Evolutionary conservation across 2,888 invertebrate genomes (phyloP), one percentile per base, ranked within the genome.

Genomic region (Dicyrtoma fusca): DNA sequence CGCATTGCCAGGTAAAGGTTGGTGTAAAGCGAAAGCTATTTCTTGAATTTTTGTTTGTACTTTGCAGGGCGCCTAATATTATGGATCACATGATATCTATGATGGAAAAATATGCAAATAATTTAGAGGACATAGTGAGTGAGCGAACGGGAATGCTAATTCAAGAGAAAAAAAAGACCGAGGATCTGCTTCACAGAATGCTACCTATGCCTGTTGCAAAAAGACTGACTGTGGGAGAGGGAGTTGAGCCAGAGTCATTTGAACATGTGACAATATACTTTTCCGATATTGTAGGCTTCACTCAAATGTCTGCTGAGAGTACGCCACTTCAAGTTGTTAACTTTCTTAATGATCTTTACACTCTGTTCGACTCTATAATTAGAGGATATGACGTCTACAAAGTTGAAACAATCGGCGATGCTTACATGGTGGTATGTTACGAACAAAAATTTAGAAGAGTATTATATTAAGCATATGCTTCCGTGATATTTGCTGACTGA

Each of bases 61-160:
- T 83, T 45, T 63, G 63, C 82, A 92, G 92, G 83, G 91, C 89
- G 82, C 89, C 91, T 81, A 95, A 95, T 83, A 94, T 95, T 81
- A 93, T 95, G 93, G 95, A 96, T 84, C 94, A 95, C 87, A 95
- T 96, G 94, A 94, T 96, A 91, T 91, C 92, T 81, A 95, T 95
- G 93, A 95, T 96, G 95, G 96, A 95, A 84, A 94, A 93, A 82
- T 95, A 97, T 85, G 94, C 95, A 73, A 92, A 93, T 84, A 93
- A 96, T 86, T 89, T 96, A 85, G 96, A 96, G 85, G 94, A 94
- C 84, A 89, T 96, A 85, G 96, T 96, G 83, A 91, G 88, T 82
- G 95, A 96, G 85, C 88, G 96, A 82, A 96, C 96, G 77, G 89
- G 92, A 83, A 88, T 94, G 82, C 86, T 96, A 82, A 90, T 89